Evolutionary conservation across 2,113 vertebrate genomes (phyloP).

Genomic region (Entelurus aequoreus): DNA sequence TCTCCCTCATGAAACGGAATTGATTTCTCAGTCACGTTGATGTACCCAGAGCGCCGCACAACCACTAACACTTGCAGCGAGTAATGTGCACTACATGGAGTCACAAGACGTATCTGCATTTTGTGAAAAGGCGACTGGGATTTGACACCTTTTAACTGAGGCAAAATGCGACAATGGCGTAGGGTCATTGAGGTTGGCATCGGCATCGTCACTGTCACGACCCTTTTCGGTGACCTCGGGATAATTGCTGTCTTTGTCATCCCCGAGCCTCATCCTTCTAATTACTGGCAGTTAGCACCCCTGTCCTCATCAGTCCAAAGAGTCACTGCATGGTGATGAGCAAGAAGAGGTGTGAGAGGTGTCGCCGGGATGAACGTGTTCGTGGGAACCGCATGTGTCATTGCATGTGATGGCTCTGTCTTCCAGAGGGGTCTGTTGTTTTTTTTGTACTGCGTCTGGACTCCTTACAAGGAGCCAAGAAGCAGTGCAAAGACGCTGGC

Average conservation of each 20-base stretch:
- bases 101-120: slow-evolving; percentile 6
- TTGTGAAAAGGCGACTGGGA: background rate
- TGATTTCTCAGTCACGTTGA: slow-evolving; percentile 36
- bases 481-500: slow-evolving; percentile 31
- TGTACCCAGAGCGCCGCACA: slow-evolving; percentile 25
- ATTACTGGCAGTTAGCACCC: slow-evolving; percentile 22
- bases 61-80: slow-evolving; percentile 30
- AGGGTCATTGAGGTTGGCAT: background rate
- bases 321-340: slow-evolving; percentile 45
- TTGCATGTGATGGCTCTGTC: slow-evolving; percentile 16
- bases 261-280: slow-evolving; percentile 21
- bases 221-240: background rate
- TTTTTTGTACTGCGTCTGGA: slow-evolving; percentile 31
- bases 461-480: slow-evolving; percentile 34
- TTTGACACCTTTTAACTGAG: background rate
- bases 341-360: slow-evolving; percentile 33
- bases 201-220: slow-evolving; percentile 1
- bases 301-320: slow-evolving; percentile 18
- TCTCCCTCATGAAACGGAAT: slow-evolving; percentile 46
- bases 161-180: background rate
- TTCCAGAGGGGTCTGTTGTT: slow-evolving; percentile 43
- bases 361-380: slow-evolving; percentile 17
- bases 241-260: slow-evolving; percentile 19
- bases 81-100: background rate
- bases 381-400: slow-evolving; percentile 4